These are phyloP conservation scores for Anguilla marmorata DNA, from an alignment of 2,797 vertebrate species.

Conservation along the genomic window DNA sequence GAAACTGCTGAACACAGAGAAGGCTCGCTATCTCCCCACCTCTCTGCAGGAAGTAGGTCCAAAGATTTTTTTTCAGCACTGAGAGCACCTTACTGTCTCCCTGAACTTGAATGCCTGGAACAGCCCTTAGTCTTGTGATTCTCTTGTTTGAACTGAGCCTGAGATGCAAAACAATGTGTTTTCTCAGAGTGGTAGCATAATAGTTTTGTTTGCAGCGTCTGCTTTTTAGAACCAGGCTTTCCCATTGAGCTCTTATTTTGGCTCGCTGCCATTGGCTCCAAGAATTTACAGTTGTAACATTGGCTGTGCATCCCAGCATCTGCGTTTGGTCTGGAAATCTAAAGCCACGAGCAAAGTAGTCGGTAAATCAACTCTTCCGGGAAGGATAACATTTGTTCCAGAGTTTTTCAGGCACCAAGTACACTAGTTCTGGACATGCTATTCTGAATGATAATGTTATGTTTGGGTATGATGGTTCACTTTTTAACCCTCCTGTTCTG, in stretches of 20 bases:
- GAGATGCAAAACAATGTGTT: neutral
- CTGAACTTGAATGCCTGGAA: neutral
- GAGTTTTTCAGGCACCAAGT: neutral
- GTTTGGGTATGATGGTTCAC: neutral
- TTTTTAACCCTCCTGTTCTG: neutral
- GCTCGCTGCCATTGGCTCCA: neutral
- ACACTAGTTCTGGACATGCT: neutral
- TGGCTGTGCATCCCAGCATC: neutral
- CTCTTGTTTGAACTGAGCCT: neutral
- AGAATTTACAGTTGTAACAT: neutral
- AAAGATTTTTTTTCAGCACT: neutral
- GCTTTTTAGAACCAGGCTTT: neutral
- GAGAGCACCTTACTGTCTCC: neutral
- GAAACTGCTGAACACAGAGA: conserved; percentile 83
- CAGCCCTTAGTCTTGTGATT: neutral
- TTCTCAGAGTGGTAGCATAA: neutral
- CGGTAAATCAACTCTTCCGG: neutral
- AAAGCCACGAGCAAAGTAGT: neutral
- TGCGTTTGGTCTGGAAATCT: neutral
- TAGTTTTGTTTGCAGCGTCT: neutral
- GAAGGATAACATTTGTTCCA: neutral
- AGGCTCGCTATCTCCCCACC: conserved; percentile 74
- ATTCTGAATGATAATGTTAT: neutral
- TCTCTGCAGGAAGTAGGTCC: conserved; percentile 73
- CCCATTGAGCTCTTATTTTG: neutral